A percentile compares a stretch with the other conserved stretches of the same genome.
Evolutionary conservation across 2,797 vertebrate species (phyloP).

Genomic region (Takifugu ocellatus): DNA sequence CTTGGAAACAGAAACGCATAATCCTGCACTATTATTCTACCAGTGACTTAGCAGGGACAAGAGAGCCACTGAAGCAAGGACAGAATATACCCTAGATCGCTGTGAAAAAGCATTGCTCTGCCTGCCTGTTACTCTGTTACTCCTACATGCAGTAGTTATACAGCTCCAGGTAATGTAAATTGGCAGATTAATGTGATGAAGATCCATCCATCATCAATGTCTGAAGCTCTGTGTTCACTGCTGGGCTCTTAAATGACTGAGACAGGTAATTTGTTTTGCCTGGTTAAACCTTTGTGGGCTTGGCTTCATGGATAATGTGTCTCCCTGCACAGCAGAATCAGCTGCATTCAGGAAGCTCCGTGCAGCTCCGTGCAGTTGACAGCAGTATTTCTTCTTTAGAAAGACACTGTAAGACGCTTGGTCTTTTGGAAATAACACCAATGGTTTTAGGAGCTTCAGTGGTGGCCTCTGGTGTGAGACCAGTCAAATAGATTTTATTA

Average conservation of each 20-base stretch:
- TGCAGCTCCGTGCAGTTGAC: too few relatives aligned
- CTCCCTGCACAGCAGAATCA: slow-evolving; percentile 4
- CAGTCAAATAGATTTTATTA: too few relatives aligned
- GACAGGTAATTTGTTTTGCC: slow-evolving; percentile 49
- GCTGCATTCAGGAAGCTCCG: background rate
- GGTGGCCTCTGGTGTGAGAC: too few relatives aligned
- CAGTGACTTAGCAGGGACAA: slow-evolving; percentile 7
- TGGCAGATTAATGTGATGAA: slow-evolving; percentile 20
- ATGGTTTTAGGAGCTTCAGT: too few relatives aligned
- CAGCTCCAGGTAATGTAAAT: background rate
- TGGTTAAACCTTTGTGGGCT: slow-evolving; percentile 42
- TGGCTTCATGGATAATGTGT: slow-evolving; percentile 38
- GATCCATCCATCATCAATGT: slow-evolving; percentile 47
- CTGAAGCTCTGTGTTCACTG: slow-evolving; percentile 25
- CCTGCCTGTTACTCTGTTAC: slow-evolving; percentile 13
- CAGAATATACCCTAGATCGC: slow-evolving; percentile 14
- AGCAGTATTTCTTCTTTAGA: too few relatives aligned
- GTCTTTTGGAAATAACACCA: too few relatives aligned
- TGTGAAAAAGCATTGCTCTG: slow-evolving; percentile 14
- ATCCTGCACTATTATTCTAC: background rate
- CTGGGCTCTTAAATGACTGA: slow-evolving; percentile 38
- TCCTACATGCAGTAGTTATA: background rate
- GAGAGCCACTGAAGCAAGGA: slow-evolving; percentile 16
- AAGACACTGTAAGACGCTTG: too few relatives aligned
- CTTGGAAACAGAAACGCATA: background rate